Evolutionary conservation across 2,797 vertebrate genomes (phyloP).

Genomic region (Buphagus erythrorhynchus): DNA sequence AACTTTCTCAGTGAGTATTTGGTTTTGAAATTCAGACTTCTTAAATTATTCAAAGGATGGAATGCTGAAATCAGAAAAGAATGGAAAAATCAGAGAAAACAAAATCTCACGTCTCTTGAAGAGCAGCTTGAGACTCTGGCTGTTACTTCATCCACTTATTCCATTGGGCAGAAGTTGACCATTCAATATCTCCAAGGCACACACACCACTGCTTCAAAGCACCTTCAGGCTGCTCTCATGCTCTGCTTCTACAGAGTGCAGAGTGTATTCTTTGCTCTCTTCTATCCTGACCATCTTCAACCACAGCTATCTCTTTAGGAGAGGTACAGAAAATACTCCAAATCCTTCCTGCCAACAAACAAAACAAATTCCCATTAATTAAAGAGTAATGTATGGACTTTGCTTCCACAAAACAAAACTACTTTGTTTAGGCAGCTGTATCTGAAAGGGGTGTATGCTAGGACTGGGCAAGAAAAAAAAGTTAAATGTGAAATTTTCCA

Average conservation of each 20-base stretch:
- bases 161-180: neutral
- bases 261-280: neutral
- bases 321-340: neutral
- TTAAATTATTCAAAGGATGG: neutral
- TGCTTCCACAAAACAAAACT: neutral
- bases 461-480: neutral
- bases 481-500: neutral
- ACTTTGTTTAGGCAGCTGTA: neutral
- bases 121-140: neutral
- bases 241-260: neutral
- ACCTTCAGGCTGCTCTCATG: neutral
- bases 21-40: neutral
- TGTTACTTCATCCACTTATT: neutral
- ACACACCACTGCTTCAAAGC: neutral
- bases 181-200: neutral
- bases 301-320: neutral
- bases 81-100: constrained; percentile 20
- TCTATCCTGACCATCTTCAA: neutral
- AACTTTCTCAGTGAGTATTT: neutral
- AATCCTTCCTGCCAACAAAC: neutral
- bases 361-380: neutral
- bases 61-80: constrained; percentile 8
- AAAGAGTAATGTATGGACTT: neutral
- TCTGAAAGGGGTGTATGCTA: neutral
- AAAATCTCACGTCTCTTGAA: neutral